Evolutionary conservation across 1,140 invertebrate genomes (phyloP).

Genomic region (Atopsyche davidsoni): DNA sequence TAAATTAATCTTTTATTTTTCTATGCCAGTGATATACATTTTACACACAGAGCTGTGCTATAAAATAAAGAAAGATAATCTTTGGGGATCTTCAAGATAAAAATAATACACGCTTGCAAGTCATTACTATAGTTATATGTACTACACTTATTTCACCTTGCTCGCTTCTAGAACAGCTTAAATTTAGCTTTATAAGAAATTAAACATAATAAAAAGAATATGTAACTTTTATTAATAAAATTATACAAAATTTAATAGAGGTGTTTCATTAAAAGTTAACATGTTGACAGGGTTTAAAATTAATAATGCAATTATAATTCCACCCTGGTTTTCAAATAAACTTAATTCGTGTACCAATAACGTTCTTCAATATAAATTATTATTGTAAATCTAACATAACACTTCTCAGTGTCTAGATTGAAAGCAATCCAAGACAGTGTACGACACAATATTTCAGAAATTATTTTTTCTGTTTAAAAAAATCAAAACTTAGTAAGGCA

Average conservation of each 20-base stretch:
- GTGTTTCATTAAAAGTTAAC: no score
- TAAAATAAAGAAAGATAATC: conserved; percentile 7
- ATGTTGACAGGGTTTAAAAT: no score
- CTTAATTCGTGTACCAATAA: no score
- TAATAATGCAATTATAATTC: no score
- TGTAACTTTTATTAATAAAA: conserved; percentile 25
- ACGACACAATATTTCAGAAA: no score
- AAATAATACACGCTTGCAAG: conserved; percentile 24
- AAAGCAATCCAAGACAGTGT: no score
- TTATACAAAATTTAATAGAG: conserved; percentile 1
- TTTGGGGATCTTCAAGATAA: conserved; percentile 10
- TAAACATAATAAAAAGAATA: conserved; percentile 10
- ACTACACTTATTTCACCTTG: conserved; percentile 16
- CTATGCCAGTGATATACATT: conserved; percentile 24
- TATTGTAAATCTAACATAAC: no score
- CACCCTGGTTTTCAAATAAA: no score
- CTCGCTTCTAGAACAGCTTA: conserved; percentile 29
- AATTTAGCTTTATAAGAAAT: conserved; percentile 19
- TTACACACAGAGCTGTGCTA: conserved; percentile 16
- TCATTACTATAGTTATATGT: conserved; percentile 16
- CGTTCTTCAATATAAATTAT: no score
- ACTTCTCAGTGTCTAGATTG: no score
- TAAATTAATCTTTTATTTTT: conserved; percentile 30
- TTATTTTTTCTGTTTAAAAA: no score
- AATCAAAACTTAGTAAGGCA: no score